phyloP scores from a whole-genome alignment of 2,113 vertebrate species.

The Plecotus auritus region DNA sequence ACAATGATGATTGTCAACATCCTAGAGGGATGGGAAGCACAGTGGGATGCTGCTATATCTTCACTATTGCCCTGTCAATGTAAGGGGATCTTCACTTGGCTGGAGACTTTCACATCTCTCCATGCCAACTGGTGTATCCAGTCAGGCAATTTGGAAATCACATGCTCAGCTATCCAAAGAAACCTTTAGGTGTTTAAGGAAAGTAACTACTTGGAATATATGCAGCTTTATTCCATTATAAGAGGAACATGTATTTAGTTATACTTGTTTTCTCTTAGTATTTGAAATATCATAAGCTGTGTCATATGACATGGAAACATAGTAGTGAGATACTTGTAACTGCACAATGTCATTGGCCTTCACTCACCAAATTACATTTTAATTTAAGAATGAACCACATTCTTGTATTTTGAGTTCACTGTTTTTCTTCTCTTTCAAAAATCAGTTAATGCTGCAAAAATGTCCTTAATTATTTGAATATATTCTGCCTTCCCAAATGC shows the following conservation, averaged over 20 bases:
- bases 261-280: background rate
- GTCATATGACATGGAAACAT: background rate
- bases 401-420: background rate
- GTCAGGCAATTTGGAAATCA: background rate
- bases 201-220: background rate
- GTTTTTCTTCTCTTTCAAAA: background rate
- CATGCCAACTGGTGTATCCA: background rate
- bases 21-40: background rate
- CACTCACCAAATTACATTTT: background rate
- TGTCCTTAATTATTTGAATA: background rate
- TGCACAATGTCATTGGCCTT: background rate
- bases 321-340: background rate
- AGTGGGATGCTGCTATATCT: background rate
- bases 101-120: background rate
- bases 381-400: background rate
- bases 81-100: background rate
- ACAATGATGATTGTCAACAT: background rate
- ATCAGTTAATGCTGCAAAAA: background rate
- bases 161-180: background rate
- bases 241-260: background rate
- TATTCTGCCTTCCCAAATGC: background rate
- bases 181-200: background rate
- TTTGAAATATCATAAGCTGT: background rate
- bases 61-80: background rate
- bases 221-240: background rate